Evolutionary conservation across 2,113 vertebrate genomes (phyloP), one percentile per base, ranked within the genome.

Genomic region (Dromas ardeola): DNA sequence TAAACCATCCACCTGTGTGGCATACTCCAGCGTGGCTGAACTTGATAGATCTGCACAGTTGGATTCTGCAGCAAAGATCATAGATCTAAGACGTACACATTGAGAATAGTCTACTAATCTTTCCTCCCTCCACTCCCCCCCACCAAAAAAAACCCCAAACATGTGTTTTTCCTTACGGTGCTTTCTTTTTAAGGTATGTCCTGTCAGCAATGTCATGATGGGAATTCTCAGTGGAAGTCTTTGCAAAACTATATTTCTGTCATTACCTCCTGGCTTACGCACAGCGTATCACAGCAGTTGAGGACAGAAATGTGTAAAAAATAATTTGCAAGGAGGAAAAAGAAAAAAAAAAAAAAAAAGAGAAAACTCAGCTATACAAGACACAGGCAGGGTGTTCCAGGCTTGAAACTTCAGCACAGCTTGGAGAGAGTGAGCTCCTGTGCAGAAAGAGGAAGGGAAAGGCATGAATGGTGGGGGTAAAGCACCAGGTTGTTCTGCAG

Each of bases 1-100:
- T 95, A 97, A 96, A 97, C 96, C 86, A 91, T 96, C 97, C 95
- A 97, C 97, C 96, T 98, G 97, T 97, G 97, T 98, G 97, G 97
- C 94, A 97, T 93, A 96, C 61, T 65, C 85, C 88, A 97, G 94
- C 95, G 8, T 97, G 95, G 96, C 94, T 97, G 95, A 96, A 97
- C 95, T 92, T 97, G 90, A 95, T 94, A 94, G 92, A 96, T 96
- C 92, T 87, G 95, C 92, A 89, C 94, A 97, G 95, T 96, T 96
- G 93, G 94, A 95, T 97, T 93, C 90, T 88, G 90, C 89, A 95
- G 91, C 70, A 74, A 73, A 97, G 94, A 96, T 94, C 87, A 88
- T 13, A 95, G 89, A 81, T 82, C 91, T 91, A 53, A 94, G 93
- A 88, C 1, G 0, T 91, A 85, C 74, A 63, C 89, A 90, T 49